Conservation (phyloP, 2,113 vertebrate species). For the Amblyornis subalaris region DNA sequence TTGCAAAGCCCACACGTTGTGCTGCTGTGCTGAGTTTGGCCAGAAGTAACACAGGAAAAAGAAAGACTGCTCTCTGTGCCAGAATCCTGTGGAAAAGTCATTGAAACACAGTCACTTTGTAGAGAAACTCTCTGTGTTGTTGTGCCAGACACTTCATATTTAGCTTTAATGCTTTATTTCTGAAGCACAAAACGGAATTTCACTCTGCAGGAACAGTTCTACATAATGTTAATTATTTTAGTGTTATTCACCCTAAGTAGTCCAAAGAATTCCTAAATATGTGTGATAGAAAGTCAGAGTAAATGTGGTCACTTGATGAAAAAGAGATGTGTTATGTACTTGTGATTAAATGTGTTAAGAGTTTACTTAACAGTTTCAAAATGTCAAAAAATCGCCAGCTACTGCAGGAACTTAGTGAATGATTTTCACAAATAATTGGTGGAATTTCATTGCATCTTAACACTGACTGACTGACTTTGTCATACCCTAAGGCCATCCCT, state of each 20-base stretch:
- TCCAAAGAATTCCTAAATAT: background rate
- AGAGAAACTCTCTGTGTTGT: background rate
- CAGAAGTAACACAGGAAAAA: background rate
- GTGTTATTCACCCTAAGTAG: background rate
- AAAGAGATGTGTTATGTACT: background rate
- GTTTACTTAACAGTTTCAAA: background rate
- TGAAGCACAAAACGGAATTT: background rate
- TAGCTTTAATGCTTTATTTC: background rate
- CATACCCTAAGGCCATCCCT: background rate
- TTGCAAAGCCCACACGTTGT: background rate
- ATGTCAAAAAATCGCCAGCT: background rate
- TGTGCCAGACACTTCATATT: background rate
- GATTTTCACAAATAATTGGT: conserved; percentile 12
- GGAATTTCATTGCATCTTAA: background rate
- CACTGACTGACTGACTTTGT: conserved; percentile 4
- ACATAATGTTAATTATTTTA: background rate
- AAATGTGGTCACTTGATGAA: background rate
- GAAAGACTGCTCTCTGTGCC: background rate
- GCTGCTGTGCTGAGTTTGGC: background rate
- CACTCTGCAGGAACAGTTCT: background rate
- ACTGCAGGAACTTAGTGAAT: background rate
- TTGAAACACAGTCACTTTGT: background rate
- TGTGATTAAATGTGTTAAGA: background rate
- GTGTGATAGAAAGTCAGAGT: background rate
- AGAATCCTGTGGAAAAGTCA: background rate